phyloP scores from a whole-genome alignment of 64 coral and sea anemone species.

The Dendrophyllia cribrosa region DNA sequence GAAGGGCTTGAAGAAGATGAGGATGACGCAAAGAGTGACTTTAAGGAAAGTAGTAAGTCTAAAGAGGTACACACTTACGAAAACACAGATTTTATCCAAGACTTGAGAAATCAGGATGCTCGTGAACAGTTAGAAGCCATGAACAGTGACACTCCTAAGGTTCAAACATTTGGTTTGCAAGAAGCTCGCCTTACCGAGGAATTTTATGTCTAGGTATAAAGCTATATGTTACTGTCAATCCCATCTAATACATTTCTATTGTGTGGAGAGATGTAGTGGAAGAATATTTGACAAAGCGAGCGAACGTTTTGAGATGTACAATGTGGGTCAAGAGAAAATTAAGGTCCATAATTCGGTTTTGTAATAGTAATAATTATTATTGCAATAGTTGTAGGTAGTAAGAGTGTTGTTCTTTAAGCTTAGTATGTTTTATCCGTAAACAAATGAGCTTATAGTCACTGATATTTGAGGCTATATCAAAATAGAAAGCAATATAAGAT shows the following conservation, averaged over 20 bases:
- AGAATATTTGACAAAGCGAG: no score
- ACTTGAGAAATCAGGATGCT: neutral
- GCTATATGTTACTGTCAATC: neutral
- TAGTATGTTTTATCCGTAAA: no score
- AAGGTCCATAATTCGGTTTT: no score
- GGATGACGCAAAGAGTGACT: neutral
- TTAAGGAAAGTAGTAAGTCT: neutral
- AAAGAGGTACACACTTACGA: slow-evolving; percentile 2
- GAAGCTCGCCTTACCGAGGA: neutral
- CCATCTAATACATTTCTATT: neutral
- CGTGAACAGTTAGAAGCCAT: neutral
- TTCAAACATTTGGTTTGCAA: neutral
- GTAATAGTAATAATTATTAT: no score
- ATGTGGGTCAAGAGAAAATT: no score
- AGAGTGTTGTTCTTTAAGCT: no score
- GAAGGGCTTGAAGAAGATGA: neutral
- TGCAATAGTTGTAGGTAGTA: no score
- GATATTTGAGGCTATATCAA: no score
- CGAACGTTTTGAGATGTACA: no score
- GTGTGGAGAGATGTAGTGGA: neutral
- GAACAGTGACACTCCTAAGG: neutral
- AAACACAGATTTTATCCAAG: neutral
- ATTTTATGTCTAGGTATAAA: neutral
- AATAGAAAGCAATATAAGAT: no score
- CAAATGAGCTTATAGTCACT: no score